phyloP scores from a whole-genome alignment of 2,113 vertebrate species.

The Ctenodactylus gundi region DNA sequence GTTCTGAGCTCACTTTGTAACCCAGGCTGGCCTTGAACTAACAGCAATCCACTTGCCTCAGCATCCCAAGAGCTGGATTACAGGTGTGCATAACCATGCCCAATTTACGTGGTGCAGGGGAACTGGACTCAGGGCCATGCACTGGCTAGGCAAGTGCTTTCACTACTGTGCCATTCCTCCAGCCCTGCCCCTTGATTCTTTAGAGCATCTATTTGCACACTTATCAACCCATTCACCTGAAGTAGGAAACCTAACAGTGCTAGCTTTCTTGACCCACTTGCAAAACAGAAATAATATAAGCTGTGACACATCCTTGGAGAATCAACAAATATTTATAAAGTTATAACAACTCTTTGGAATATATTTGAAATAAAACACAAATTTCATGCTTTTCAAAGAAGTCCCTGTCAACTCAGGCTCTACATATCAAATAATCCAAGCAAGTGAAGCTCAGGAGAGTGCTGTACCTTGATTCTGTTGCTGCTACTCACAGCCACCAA shows the following conservation, averaged over 20 bases:
- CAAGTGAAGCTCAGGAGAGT: neutral
- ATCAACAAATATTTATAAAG: constrained; percentile 58
- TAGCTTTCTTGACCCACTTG: constrained; percentile 39
- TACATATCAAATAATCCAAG: neutral
- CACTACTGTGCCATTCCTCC: too few relatives aligned
- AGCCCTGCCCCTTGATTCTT: neutral
- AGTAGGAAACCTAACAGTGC: constrained; percentile 26
- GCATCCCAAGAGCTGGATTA: too few relatives aligned
- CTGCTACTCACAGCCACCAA: neutral
- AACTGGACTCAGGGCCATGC: too few relatives aligned
- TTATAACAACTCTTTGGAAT: constrained; percentile 29
- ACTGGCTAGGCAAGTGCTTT: too few relatives aligned
- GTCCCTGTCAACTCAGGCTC: neutral
- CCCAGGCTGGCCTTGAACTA: too few relatives aligned
- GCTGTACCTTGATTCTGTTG: neutral
- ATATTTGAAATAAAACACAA: constrained; percentile 47
- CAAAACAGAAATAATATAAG: constrained; percentile 36
- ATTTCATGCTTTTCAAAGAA: constrained; percentile 25
- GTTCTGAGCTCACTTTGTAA: too few relatives aligned
- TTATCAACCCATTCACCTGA: neutral
- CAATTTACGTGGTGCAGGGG: too few relatives aligned
- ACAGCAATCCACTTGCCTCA: too few relatives aligned
- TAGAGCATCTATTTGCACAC: neutral
- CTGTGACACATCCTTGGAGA: constrained; percentile 27
- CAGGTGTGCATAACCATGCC: too few relatives aligned